Evolutionary conservation across 2,888 invertebrate species (phyloP).

Genomic region (Rotaria magnacalcarata): DNA sequence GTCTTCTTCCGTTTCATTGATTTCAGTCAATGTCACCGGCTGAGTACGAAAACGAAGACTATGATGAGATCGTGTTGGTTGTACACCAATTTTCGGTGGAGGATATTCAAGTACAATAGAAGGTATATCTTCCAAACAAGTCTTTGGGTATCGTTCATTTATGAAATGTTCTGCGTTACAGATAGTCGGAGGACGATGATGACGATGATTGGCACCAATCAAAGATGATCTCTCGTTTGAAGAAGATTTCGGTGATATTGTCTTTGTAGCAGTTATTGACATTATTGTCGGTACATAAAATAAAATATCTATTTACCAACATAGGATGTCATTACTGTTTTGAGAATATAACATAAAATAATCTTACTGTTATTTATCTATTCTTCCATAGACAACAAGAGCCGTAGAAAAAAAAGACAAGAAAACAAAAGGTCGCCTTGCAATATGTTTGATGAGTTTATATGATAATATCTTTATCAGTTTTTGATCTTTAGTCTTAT

Average conservation of each 20-base stretch:
- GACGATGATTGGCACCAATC: background rate
- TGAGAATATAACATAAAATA: background rate
- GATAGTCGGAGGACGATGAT: background rate
- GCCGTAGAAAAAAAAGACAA: background rate
- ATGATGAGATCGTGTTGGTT: too few species aligned
- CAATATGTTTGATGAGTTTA: background rate
- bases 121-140: background rate
- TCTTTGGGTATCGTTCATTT: slow-evolving; percentile 2
- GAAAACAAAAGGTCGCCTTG: background rate
- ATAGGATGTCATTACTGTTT: background rate
- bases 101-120: background rate
- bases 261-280: background rate
- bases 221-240: background rate
- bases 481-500: background rate
- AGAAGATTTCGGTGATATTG: background rate
- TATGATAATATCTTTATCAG: slow-evolving; percentile 1
- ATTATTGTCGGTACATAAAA: background rate
- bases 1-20: too few species aligned
- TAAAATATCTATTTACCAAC: background rate
- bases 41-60: too few species aligned
- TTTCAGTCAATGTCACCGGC: too few species aligned
- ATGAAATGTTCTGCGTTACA: background rate
- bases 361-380: slow-evolving; percentile 22
- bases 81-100: too few species aligned
- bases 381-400: background rate